phyloP scores from a whole-genome alignment of 2,797 vertebrate species.

The Danio aesculapii region DNA sequence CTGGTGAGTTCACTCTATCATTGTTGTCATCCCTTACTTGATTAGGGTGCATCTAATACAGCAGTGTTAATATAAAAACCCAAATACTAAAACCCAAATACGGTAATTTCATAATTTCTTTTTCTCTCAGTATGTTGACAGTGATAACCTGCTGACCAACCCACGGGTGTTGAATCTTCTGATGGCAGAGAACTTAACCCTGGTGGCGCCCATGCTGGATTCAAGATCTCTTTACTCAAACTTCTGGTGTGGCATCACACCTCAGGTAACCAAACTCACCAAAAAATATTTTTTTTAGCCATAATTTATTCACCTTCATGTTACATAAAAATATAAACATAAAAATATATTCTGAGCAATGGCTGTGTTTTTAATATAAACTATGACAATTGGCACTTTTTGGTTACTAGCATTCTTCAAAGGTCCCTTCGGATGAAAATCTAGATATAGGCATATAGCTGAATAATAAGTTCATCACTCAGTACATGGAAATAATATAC shows the following conservation, averaged over 20 bases:
- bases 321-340: neutral
- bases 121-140: constrained; percentile 86
- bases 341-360: neutral
- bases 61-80: neutral
- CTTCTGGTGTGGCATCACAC: constrained; percentile 98
- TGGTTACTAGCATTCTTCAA: neutral
- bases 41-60: neutral
- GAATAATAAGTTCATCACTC: too few species aligned
- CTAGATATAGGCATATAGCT: too few species aligned
- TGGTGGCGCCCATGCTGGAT: constrained; percentile 95
- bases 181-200: constrained; percentile 92
- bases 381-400: neutral
- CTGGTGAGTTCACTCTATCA: constrained; percentile 78
- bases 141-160: constrained; percentile 95
- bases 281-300: neutral
- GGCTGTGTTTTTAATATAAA: neutral
- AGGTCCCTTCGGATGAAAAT: too few species aligned
- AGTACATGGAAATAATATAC: too few species aligned
- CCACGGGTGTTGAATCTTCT: constrained; percentile 86
- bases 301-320: neutral
- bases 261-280: constrained; percentile 83
- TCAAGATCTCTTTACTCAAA: constrained; percentile 95
- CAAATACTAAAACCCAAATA: neutral
- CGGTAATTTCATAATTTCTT: neutral
- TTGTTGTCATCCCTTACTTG: neutral